A percentile compares a stretch with the other conserved stretches of the same genome.
phyloP scores from a whole-genome alignment of 2,888 invertebrate genomes.

The Palloptera scutellata region DNA sequence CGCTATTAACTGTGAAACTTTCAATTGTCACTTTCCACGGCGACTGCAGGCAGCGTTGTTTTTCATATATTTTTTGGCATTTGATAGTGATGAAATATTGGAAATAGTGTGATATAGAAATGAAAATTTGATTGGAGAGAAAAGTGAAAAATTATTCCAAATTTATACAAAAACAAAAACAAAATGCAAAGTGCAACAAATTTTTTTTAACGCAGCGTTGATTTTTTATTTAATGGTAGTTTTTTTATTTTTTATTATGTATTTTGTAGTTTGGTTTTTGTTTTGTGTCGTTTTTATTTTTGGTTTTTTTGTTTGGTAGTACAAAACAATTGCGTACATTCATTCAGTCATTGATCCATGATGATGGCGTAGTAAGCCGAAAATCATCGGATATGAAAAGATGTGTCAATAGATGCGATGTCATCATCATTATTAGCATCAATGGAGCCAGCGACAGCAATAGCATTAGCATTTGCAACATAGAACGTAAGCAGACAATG shows the following conservation, averaged over 20 bases:
- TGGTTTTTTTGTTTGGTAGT: constrained; percentile 21
- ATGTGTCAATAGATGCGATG: constrained; percentile 62
- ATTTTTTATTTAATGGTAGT: constrained; percentile 3
- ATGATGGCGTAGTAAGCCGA: constrained; percentile 58
- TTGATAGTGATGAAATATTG: too few relatives aligned
- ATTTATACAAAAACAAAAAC: too few relatives aligned
- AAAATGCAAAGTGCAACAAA: too few relatives aligned
- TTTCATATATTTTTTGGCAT: too few relatives aligned
- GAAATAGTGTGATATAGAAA: too few relatives aligned
- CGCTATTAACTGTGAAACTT: not conserved
- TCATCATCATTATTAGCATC: constrained; percentile 59
- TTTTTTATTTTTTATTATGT: constrained; percentile 16
- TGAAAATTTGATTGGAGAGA: too few relatives aligned
- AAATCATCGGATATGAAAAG: constrained; percentile 64
- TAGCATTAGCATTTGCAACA: constrained; percentile 45
- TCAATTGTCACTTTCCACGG: not conserved
- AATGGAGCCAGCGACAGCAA: too few relatives aligned
- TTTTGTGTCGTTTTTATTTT: constrained; percentile 15
- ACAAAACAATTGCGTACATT: not conserved
- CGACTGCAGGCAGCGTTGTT: too few relatives aligned
- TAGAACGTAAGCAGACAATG: constrained; percentile 19
- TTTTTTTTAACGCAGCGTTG: too few relatives aligned
- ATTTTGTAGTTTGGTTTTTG: constrained; percentile 16
- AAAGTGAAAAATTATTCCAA: too few relatives aligned
- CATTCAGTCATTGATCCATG: constrained; percentile 57